Base-by-base conservation (phyloP, 2,888 invertebrate species). In the Eupithecia inturbata region DNA sequence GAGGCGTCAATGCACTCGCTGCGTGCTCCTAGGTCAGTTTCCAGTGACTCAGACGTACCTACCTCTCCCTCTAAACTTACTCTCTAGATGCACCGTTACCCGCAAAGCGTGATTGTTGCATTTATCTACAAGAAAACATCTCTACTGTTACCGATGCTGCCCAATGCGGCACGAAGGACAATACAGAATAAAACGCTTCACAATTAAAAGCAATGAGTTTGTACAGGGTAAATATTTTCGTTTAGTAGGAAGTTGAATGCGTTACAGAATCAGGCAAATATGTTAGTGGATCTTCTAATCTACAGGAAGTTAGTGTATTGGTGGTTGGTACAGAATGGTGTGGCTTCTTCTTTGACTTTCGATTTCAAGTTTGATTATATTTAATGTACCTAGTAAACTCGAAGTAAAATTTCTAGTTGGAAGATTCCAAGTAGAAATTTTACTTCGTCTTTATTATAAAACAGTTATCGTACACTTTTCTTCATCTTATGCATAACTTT, bases 1-100 rank as follows among this genome's bases (percentile, higher is more conserved):
- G 85, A 85, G 88, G 85, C 93, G 94, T 94, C 94, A 94, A 94
- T 92, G 94, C 93, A 94, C 94, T 91, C 92, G 84, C 87, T 91
- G 91, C 92, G 92, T 92, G 92, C 90, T 87, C 90, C 90, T 94
- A 94, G 94, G 94, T 94, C 94, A 94, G 94, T 94, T 94, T 94
- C 93, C 94, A 90, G 89, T 93, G 93, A 94, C 85, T 93, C 92
- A 93, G 90, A 36, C 33, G 64, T 39, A 26, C 53, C 53, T 39
- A 57, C 53, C 53, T 57, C 57, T 57, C 57, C 26, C 57, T 57
- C 57, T 57, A 57, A 57, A 57, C 12, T 57, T 57, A 33, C n/a
- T 64, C 31, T 87, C 91, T 84, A 85, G 86, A 88, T 92, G 91
- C 93, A 93, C 94, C 93, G 93, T 94, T 94, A 94, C 89, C 83